Conservation (phyloP, 2,113 vertebrate genomes). For the Seriola quinqueradiata region DNA sequence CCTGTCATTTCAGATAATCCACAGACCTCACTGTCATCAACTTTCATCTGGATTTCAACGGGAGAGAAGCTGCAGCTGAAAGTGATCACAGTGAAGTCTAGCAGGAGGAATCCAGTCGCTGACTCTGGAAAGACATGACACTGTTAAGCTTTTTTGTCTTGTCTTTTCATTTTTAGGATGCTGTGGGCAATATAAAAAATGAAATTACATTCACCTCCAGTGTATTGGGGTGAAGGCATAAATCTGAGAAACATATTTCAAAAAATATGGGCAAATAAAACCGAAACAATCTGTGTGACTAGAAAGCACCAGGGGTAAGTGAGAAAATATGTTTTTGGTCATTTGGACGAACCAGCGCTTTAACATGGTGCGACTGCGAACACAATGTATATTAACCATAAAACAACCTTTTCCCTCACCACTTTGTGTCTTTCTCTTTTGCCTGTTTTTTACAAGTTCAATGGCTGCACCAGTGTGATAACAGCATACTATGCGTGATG, state of each 20-base stretch:
- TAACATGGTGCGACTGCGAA: not conserved
- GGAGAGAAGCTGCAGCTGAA: not conserved
- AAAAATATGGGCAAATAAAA: conserved; percentile 4
- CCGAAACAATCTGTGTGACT: not conserved
- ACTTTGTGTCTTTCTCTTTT: not conserved
- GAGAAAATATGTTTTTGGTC: not conserved
- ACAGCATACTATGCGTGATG: not conserved
- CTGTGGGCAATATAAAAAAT: not conserved
- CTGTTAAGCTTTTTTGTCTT: not conserved
- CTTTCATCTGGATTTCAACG: not conserved
- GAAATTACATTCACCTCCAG: not conserved
- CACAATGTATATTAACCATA: not conserved
- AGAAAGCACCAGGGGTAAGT: not conserved
- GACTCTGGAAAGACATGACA: not conserved
- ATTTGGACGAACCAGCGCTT: not conserved
- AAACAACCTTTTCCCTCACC: not conserved
- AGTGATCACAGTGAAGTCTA: not conserved
- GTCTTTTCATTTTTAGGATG: not conserved
- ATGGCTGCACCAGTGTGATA: not conserved
- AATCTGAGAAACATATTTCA: not conserved
- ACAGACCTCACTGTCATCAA: not conserved
- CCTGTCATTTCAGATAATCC: not conserved
- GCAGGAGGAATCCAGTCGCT: not conserved
- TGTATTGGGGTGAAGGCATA: not conserved
- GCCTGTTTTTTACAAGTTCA: not conserved